Conservation (phyloP, 1,140 invertebrate genomes). For the Drosophila fuyamai region DNA sequence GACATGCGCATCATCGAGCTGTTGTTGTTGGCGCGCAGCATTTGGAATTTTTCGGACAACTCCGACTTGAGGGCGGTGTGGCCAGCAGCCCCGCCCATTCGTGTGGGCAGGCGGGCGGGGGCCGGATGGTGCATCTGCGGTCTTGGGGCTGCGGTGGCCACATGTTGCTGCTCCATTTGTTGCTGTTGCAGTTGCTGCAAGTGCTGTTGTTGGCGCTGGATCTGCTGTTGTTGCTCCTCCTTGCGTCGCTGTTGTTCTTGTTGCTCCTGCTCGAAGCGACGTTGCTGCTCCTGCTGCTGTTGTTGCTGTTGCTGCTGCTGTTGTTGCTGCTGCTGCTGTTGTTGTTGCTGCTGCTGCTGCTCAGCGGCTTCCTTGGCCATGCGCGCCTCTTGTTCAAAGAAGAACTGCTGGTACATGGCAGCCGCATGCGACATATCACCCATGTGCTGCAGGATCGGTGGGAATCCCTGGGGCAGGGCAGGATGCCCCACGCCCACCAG, state of each 20-base stretch:
- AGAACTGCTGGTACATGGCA: slow-evolving; percentile 91
- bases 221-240: slow-evolving; percentile 86
- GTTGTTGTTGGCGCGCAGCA: slow-evolving; percentile 87
- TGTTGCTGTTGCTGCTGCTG: slow-evolving; percentile 86
- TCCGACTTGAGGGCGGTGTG: slow-evolving; percentile 86
- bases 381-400: slow-evolving; percentile 91
- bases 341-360: slow-evolving; percentile 86
- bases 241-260: slow-evolving; percentile 85
- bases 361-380: slow-evolving; percentile 88
- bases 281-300: slow-evolving; percentile 86
- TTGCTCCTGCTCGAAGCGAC: slow-evolving; percentile 87
- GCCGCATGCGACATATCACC: slow-evolving; percentile 88
- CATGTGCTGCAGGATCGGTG: slow-evolving; percentile 87
- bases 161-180: slow-evolving; percentile 86
- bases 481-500: slow-evolving; percentile 85
- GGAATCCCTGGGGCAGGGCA: slow-evolving; percentile 86
- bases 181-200: slow-evolving; percentile 84
- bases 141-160: slow-evolving; percentile 85
- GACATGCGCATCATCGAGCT: slow-evolving; percentile 88
- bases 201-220: slow-evolving; percentile 85
- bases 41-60: slow-evolving; percentile 88
- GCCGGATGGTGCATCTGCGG: slow-evolving; percentile 78
- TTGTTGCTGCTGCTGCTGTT: slow-evolving; percentile 85
- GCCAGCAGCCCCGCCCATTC: slow-evolving; percentile 82
- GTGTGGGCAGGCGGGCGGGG: slow-evolving; percentile 74